Evolutionary conservation across 2,113 vertebrate species (phyloP).

Genomic region (Eidolon helvum): DNA sequence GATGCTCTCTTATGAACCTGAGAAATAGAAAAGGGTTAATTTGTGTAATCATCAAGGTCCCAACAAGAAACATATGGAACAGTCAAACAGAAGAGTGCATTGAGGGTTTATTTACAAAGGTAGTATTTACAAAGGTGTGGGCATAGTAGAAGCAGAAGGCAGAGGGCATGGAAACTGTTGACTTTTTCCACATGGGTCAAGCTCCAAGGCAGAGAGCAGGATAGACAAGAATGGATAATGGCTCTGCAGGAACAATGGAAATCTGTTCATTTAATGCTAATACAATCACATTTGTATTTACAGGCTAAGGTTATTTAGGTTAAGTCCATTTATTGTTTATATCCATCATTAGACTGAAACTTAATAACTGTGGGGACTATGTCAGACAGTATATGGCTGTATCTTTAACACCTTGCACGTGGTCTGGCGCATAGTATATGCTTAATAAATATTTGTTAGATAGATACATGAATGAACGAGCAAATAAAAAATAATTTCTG

Average conservation of each 20-base stretch:
- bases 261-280: neutral
- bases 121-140: neutral
- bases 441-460: neutral
- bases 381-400: neutral
- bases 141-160: neutral
- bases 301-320: neutral
- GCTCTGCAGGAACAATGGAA: neutral
- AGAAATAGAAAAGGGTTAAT: neutral
- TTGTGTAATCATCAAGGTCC: neutral
- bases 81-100: neutral
- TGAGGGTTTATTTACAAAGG: neutral
- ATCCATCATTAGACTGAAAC: neutral
- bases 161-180: neutral
- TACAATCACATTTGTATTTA: neutral
- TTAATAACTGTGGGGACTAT: neutral
- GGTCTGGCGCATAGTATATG: neutral
- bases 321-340: neutral
- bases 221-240: neutral
- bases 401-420: neutral
- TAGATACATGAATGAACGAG: neutral
- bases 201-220: neutral
- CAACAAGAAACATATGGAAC: neutral
- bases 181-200: neutral
- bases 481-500: neutral
- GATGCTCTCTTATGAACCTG: neutral